Evolutionary conservation across 2,113 vertebrate species (phyloP).

Genomic region (Lycaon pictus): DNA sequence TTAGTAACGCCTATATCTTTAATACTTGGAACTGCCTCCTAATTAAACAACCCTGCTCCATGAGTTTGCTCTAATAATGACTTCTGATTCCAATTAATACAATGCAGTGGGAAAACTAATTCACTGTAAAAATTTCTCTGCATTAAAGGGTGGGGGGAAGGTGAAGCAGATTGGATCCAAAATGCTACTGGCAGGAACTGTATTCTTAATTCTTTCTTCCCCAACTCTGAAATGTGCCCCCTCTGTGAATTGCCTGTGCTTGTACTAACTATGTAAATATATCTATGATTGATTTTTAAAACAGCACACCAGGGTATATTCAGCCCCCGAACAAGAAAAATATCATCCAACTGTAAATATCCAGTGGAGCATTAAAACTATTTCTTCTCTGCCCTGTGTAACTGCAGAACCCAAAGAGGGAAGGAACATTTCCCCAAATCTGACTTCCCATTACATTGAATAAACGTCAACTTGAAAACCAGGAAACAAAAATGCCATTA

Average conservation of each 20-base stretch:
- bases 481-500: slow-evolving; percentile 50
- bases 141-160: not conserved
- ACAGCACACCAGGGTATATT: slow-evolving; percentile 72
- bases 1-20: not conserved
- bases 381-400: slow-evolving; percentile 46
- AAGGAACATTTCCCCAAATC: slow-evolving; percentile 12
- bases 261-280: slow-evolving; percentile 76
- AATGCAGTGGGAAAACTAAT: slow-evolving; percentile 61
- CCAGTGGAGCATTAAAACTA: slow-evolving; percentile 65
- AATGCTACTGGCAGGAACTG: slow-evolving; percentile 52
- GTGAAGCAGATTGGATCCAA: not conserved
- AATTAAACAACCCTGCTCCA: not conserved
- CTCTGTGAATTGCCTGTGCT: slow-evolving; percentile 36
- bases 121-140: slow-evolving; percentile 69
- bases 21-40: slow-evolving; percentile 53
- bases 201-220: slow-evolving; percentile 74
- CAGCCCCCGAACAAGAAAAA: slow-evolving; percentile 68
- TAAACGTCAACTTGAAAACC: slow-evolving; percentile 53
- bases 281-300: slow-evolving; percentile 77
- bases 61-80: slow-evolving; percentile 65
- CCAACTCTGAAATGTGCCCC: slow-evolving; percentile 65
- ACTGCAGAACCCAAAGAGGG: slow-evolving; percentile 54
- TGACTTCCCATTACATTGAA: slow-evolving; percentile 48
- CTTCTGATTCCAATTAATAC: slow-evolving; percentile 73
- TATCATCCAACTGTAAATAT: slow-evolving; percentile 72